phyloP scores from a whole-genome alignment of 2,888 invertebrate genomes.

The Drosophila hamatofila region DNA sequence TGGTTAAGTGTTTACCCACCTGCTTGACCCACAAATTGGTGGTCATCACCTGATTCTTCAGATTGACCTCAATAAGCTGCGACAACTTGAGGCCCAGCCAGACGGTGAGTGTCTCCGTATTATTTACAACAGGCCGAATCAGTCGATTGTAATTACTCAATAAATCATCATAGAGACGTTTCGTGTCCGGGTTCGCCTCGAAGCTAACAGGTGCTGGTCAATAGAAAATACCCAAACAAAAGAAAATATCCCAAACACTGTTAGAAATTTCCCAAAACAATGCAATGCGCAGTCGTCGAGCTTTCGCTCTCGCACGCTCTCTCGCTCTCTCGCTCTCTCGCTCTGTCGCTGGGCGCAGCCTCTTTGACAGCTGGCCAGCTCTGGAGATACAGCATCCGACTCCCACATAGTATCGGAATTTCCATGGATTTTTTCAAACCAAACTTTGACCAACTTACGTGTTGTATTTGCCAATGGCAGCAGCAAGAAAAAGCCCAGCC shows the following conservation, averaged over 20 bases:
- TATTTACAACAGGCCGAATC: slow-evolving; percentile 96
- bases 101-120: slow-evolving; percentile 96
- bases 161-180: slow-evolving; percentile 97
- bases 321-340: slow-evolving; percentile 1
- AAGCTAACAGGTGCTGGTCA: slow-evolving; percentile 83
- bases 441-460: slow-evolving; percentile 61
- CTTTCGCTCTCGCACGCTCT: slow-evolving; percentile 17
- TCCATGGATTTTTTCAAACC: slow-evolving; percentile 44
- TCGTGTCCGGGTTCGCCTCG: slow-evolving; percentile 97
- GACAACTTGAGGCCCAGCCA: slow-evolving; percentile 95
- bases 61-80: slow-evolving; percentile 95
- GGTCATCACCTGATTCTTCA: slow-evolving; percentile 97
- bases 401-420: slow-evolving; percentile 64
- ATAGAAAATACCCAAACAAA: slow-evolving; percentile 16
- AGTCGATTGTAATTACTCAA: slow-evolving; percentile 97
- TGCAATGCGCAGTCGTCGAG: slow-evolving; percentile 56
- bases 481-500: slow-evolving; percentile 62
- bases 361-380: slow-evolving; percentile 45
- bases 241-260: slow-evolving; percentile 41
- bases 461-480: slow-evolving; percentile 70
- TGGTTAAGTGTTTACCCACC: slow-evolving; percentile 86
- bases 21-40: slow-evolving; percentile 97
- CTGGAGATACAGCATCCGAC: slow-evolving; percentile 62
- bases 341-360: slow-evolving; percentile 48
- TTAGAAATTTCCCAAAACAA: slow-evolving; percentile 75